Percentiles rank a stretch among this genome's conserved stretches.
Evolutionary conservation across 2,888 invertebrate species (phyloP).

Genomic region (Serripes groenlandicus): DNA sequence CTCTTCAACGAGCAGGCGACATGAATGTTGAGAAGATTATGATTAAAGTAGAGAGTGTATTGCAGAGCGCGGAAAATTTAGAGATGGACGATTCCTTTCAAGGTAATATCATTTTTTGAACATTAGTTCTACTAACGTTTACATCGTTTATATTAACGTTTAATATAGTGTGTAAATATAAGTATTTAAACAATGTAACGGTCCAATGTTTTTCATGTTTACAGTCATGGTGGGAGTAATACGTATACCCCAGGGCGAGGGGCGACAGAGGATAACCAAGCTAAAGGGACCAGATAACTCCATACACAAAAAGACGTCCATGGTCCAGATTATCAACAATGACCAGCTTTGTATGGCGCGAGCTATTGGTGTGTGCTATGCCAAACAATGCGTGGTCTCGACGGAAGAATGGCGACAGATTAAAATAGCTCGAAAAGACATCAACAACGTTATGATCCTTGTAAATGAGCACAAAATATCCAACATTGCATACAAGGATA

Average conservation of each 20-base stretch:
- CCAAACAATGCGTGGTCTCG: slow-evolving; percentile 10
- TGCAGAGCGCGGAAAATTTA: slow-evolving; percentile 26
- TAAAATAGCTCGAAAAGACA: slow-evolving; percentile 13
- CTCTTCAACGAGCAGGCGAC: not conserved
- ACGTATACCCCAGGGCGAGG: slow-evolving; percentile 16
- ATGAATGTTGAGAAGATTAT: slow-evolving; percentile 23
- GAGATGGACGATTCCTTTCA: slow-evolving; percentile 28
- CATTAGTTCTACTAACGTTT: not conserved
- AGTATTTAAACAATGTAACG: too few relatives aligned
- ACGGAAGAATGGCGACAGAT: slow-evolving; percentile 22
- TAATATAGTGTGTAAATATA: not conserved
- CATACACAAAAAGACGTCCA: slow-evolving; percentile 30
- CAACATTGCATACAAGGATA: slow-evolving; percentile 23
- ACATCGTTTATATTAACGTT: not conserved
- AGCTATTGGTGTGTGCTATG: slow-evolving; percentile 27
- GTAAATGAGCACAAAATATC: not conserved
- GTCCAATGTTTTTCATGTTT: slow-evolving; percentile 1
- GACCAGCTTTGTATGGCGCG: slow-evolving; percentile 50
- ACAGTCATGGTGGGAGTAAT: slow-evolving; percentile 26
- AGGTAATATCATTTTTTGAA: slow-evolving; percentile 4
- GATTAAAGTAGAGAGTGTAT: slow-evolving; percentile 20
- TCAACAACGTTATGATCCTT: slow-evolving; percentile 25
- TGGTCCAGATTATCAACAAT: slow-evolving; percentile 47
- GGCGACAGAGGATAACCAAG: slow-evolving; percentile 19
- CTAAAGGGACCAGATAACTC: slow-evolving; percentile 39